A percentile compares a stretch with the other conserved stretches of the same genome.
Evolutionary conservation across 2,797 vertebrate genomes (phyloP).

Genomic region (Aviceda cuculoides): DNA sequence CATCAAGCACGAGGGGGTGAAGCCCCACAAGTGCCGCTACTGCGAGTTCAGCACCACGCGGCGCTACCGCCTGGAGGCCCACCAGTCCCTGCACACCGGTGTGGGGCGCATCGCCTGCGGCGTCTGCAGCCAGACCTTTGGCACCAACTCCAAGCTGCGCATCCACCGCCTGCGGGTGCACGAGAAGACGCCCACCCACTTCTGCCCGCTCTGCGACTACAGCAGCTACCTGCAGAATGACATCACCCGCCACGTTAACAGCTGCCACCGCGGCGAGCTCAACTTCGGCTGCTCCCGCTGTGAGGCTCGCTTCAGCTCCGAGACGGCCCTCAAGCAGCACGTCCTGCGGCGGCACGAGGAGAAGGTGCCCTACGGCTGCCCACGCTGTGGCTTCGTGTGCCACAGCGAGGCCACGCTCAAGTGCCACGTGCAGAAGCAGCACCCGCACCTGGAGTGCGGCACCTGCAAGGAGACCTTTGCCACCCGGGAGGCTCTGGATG

Average conservation of each 20-base stretch:
- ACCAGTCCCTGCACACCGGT: slow-evolving; percentile 91
- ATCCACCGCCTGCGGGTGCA: slow-evolving; percentile 89
- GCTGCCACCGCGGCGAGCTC: slow-evolving; percentile 87
- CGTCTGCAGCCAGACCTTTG: slow-evolving; percentile 86
- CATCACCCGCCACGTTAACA: slow-evolving; percentile 85
- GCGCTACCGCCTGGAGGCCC: slow-evolving; percentile 89
- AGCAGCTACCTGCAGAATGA: slow-evolving; percentile 88
- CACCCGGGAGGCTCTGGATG: slow-evolving; percentile 75
- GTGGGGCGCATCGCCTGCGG: slow-evolving; percentile 86
- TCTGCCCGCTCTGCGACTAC: slow-evolving; percentile 90
- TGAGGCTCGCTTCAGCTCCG: slow-evolving; percentile 86
- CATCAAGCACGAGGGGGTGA: slow-evolving; percentile 84
- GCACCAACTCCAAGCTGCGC: slow-evolving; percentile 87
- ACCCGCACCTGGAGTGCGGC: slow-evolving; percentile 77
- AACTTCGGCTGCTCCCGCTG: slow-evolving; percentile 82
- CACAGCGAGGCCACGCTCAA: slow-evolving; percentile 78
- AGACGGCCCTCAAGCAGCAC: slow-evolving; percentile 89
- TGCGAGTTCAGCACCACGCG: slow-evolving; percentile 89
- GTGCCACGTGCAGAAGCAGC: slow-evolving; percentile 82
- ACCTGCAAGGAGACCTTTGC: slow-evolving; percentile 78
- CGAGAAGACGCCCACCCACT: slow-evolving; percentile 86
- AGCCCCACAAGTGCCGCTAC: slow-evolving; percentile 82
- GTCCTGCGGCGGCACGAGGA: slow-evolving; percentile 81
- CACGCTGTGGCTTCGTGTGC: slow-evolving; percentile 77
- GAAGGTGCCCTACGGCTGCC: slow-evolving; percentile 69